phyloP scores from a whole-genome alignment of 2,113 vertebrate species.

The Centrocercus urophasianus region DNA sequence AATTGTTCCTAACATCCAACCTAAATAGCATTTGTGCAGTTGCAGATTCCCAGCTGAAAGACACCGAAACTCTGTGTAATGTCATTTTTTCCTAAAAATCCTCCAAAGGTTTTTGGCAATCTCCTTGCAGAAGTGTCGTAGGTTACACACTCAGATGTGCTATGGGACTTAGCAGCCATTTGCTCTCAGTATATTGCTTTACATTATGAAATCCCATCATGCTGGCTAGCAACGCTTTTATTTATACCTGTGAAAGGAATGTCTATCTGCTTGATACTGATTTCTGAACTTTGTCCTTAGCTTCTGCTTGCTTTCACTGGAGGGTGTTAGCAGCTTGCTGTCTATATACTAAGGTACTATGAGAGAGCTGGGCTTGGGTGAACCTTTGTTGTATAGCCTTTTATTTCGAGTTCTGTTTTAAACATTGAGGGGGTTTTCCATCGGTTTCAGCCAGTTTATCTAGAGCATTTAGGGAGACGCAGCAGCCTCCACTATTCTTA shows the following conservation, averaged over 20 bases:
- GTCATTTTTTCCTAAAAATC: background rate
- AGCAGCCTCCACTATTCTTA: background rate
- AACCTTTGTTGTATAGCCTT: background rate
- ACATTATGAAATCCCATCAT: background rate
- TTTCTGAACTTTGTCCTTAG: background rate
- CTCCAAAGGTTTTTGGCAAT: background rate
- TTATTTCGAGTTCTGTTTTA: background rate
- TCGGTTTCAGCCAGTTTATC: background rate
- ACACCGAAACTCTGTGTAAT: background rate
- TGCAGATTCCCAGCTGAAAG: background rate
- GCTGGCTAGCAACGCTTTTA: background rate
- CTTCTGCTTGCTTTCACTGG: background rate
- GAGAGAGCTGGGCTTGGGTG: background rate
- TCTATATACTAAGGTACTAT: background rate
- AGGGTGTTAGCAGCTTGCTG: background rate
- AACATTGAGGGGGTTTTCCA: background rate
- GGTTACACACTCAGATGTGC: background rate
- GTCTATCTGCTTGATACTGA: background rate
- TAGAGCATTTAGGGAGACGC: background rate
- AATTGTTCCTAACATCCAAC: too few relatives aligned
- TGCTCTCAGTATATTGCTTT: background rate
- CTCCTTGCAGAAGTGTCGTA: fast-evolving
- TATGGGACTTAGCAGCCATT: background rate
- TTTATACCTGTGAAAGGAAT: background rate
- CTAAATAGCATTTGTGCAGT: background rate